A percentile compares a stretch with the other conserved stretches of the same genome.
Conservation (phyloP, 2,797 vertebrate species). For the Premnoplex brunnescens region DNA sequence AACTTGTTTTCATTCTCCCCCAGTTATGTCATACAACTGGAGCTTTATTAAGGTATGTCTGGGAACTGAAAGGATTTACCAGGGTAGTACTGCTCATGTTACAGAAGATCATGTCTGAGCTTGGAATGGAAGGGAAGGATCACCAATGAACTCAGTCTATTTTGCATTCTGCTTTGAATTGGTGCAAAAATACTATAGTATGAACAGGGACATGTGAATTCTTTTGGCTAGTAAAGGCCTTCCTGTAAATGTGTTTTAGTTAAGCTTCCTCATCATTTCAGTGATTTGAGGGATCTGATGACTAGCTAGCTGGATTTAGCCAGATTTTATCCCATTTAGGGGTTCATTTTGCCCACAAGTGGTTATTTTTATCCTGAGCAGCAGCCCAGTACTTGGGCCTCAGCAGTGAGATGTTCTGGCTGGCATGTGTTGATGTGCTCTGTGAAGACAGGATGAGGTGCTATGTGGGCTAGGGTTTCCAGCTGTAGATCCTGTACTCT, state of each 20-base stretch:
- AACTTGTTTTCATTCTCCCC: not conserved
- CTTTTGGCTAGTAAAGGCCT: not conserved
- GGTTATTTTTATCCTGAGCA: not conserved
- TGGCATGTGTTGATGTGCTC: not conserved
- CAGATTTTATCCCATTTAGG: no score
- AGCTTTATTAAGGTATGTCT: not conserved
- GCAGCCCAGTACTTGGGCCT: not conserved
- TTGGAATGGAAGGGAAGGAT: not conserved
- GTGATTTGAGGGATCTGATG: not conserved
- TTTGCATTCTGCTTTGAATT: not conserved
- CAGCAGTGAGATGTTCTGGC: not conserved
- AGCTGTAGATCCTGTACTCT: not conserved
- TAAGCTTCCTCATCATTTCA: not conserved
- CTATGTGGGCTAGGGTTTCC: accelerated
- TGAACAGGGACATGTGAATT: accelerated
- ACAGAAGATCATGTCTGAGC: not conserved
- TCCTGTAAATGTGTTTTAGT: not conserved
- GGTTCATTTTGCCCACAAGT: not conserved
- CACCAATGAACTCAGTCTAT: not conserved
- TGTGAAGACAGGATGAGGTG: not conserved
- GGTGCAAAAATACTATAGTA: not conserved
- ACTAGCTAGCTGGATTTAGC: not conserved
- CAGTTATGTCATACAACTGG: not conserved
- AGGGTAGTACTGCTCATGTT: not conserved
- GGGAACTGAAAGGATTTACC: not conserved